phyloP scores from a whole-genome alignment of 2,113 vertebrate species.

The Lamprotornis superbus region DNA sequence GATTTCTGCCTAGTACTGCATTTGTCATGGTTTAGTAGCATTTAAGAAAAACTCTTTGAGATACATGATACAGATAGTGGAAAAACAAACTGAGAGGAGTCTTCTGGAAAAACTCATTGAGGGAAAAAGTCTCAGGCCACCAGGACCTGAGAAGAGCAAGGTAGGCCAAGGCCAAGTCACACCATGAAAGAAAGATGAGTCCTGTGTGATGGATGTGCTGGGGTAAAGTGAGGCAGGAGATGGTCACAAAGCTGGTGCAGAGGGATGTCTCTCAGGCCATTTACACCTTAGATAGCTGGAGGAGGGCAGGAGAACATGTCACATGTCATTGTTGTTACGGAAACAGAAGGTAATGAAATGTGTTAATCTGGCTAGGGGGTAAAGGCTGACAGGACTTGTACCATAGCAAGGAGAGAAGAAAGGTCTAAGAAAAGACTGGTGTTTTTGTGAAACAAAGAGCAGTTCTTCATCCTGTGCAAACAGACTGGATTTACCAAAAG shows the following conservation, averaged over 20 bases:
- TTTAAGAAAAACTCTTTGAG: not conserved
- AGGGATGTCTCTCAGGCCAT: not conserved
- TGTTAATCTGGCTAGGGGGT: not conserved
- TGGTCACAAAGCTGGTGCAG: not conserved
- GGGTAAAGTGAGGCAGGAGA: not conserved
- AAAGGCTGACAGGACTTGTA: not conserved
- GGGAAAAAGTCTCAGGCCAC: not conserved
- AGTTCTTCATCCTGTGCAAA: not conserved
- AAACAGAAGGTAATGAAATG: not conserved
- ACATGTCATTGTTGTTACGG: no score
- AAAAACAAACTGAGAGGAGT: not conserved
- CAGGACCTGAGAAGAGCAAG: not conserved
- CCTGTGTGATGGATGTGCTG: not conserved
- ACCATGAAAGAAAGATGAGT: not conserved
- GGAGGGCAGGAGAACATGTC: not conserved
- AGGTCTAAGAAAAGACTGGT: not conserved
- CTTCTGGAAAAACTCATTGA: not conserved
- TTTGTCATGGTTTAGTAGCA: not conserved
- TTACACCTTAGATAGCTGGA: not conserved
- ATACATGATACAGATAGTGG: not conserved
- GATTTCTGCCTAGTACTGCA: not conserved
- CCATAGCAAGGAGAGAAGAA: not conserved
- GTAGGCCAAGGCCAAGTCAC: not conserved
- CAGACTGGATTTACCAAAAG: not conserved
- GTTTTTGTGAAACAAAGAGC: not conserved